Evolutionary conservation across 2,797 vertebrate species (phyloP).

Genomic region (Poecilia picta): DNA sequence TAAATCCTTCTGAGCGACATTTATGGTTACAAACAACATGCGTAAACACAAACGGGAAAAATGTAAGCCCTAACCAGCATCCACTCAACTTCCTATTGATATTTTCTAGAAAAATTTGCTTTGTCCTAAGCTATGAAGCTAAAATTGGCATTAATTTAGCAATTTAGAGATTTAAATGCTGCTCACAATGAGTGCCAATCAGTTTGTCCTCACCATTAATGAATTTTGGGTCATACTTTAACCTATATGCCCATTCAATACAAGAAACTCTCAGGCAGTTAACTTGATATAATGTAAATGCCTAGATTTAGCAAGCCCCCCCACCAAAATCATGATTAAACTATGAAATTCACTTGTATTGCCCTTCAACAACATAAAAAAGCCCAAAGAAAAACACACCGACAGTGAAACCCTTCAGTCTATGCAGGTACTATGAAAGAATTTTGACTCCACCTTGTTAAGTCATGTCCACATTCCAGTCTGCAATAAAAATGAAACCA

Average conservation of each 20-base stretch:
- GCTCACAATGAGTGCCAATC: neutral
- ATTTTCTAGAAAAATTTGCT: neutral
- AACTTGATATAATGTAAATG: neutral
- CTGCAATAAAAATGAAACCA: neutral
- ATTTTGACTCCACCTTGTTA: neutral
- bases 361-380: neutral
- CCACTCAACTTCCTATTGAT: neutral
- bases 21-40: neutral
- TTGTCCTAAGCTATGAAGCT: neutral
- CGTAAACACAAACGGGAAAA: neutral
- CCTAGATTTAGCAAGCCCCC: neutral
- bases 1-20: neutral
- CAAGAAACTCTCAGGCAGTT: neutral
- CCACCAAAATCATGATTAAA: neutral
- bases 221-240: no score
- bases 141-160: neutral
- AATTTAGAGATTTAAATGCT: neutral
- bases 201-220: neutral
- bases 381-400: neutral
- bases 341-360: neutral
- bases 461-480: slow-evolving; percentile 3
- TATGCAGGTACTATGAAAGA: neutral
- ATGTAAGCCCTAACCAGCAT: neutral
- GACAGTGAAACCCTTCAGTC: neutral
- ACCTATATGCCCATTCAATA: no score